These are phyloP conservation scores for Polietes domitor DNA, from an alignment of 2,888 invertebrate species.

Conservation along the genomic window DNA sequence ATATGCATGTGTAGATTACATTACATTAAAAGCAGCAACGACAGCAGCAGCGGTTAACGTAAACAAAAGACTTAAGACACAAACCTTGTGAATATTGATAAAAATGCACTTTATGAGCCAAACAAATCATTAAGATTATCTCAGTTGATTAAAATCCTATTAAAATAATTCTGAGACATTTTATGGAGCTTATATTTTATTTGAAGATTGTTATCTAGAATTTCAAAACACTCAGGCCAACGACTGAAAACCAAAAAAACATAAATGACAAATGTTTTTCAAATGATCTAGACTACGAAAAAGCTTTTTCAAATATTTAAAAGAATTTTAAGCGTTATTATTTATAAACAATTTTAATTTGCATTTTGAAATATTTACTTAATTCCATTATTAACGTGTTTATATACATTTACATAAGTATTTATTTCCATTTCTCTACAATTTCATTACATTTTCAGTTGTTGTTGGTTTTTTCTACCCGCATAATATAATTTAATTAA, in stretches of 20 bases:
- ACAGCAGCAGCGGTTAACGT: not conserved
- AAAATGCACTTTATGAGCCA: not conserved
- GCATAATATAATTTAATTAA: constrained; percentile 9
- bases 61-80: constrained; percentile 37
- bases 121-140: not conserved
- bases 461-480: not conserved
- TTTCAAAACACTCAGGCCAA: not conserved
- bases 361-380: not conserved
- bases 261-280: no score
- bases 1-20: no score
- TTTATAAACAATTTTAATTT: not conserved
- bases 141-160: not conserved
- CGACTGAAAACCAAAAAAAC: not conserved
- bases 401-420: not conserved
- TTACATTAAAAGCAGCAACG: no score
- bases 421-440: not conserved
- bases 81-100: constrained; percentile 15
- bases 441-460: constrained; percentile 18
- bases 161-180: not conserved
- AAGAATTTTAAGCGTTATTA: not conserved
- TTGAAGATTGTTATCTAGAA: not conserved
- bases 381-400: not conserved
- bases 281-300: not conserved
- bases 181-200: not conserved
- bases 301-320: not conserved